Evolutionary conservation across 2,113 vertebrate species (phyloP).

Genomic region (Ovibos moschatus): DNA sequence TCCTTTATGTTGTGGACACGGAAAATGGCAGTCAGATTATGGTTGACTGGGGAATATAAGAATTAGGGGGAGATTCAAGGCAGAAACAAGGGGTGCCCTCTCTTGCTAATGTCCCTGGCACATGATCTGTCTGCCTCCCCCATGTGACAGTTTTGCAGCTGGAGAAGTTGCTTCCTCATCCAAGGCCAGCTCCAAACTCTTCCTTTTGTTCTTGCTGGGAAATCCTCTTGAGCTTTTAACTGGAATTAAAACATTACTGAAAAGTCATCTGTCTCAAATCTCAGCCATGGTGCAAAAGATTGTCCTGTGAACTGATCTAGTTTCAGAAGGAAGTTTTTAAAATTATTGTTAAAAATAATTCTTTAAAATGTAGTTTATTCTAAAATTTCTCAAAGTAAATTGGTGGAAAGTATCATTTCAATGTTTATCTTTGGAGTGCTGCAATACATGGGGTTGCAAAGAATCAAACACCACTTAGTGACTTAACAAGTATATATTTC

Average conservation of each 20-base stretch:
- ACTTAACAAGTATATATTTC: neutral
- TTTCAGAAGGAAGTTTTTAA: neutral
- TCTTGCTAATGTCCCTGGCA: neutral
- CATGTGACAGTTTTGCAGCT: neutral
- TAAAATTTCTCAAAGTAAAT: neutral
- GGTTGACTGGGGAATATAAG: neutral
- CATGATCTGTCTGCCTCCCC: neutral
- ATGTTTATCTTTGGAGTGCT: neutral
- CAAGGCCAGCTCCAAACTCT: neutral
- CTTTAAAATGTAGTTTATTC: neutral
- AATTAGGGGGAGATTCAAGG: neutral
- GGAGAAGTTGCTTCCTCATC: neutral
- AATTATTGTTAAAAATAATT: conserved; percentile 3
- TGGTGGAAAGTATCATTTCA: neutral
- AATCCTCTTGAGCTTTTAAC: conserved; percentile 39
- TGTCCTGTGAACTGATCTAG: neutral
- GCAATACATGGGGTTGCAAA: no score
- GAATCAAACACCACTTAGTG: neutral
- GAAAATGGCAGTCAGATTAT: neutral
- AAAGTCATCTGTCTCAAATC: conserved; percentile 51
- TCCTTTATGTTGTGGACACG: neutral
- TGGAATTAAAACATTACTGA: conserved; percentile 47
- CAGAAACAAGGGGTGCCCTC: neutral
- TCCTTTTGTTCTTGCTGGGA: conserved; percentile 26
- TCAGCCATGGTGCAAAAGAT: neutral